Evolutionary conservation across 2,797 vertebrate species (phyloP), one percentile per base, ranked within the genome.

Genomic region (Acipenser ruthenus): DNA sequence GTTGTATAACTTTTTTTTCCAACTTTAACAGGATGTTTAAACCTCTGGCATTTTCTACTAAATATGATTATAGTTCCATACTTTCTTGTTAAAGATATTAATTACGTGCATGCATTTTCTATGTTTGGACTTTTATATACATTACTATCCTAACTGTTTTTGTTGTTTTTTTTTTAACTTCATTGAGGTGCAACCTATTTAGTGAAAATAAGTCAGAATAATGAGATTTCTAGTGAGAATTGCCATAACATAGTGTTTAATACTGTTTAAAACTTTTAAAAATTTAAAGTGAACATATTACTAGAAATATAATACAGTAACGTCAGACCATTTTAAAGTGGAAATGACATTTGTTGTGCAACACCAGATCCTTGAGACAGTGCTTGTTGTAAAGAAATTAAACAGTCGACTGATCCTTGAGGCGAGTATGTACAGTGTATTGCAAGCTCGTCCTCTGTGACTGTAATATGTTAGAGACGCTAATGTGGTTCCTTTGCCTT

Each of bases 401-500:
- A 77, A 72, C 74, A 79, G 75, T 69, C 71, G 73, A 76, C 23
- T 37, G 2, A 75, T 74, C 77, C 75, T 79, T 68, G 63, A 58
- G 23, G 4, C 4, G 23, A 12, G 55, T 58, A 13, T 58, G 4
- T 6, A 11, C 55, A 12, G 55, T 10, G 12, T n/a, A 58, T 58
- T 58, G 12, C 55, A 58, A 73, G 69, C 74, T 75, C 72, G 77
- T 83, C 78, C 74, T 74, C 81, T 84, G 81, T 83, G 81, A 83
- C 74, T 79, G 77, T 82, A 74, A 79, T 69, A 49, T 80, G 86
- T 86, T 72, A 72, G 80, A 80, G 80, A 85, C 79, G 82, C 86
- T 95, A 90, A 95, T 84, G 75, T 89, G 78, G 79, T 76, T 78
- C 73, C 81, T 79, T 82, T 86, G 52, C 77, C 73, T 74, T 67